phyloP scores from a whole-genome alignment of 1,140 invertebrate genomes.

The Popillia japonica region DNA sequence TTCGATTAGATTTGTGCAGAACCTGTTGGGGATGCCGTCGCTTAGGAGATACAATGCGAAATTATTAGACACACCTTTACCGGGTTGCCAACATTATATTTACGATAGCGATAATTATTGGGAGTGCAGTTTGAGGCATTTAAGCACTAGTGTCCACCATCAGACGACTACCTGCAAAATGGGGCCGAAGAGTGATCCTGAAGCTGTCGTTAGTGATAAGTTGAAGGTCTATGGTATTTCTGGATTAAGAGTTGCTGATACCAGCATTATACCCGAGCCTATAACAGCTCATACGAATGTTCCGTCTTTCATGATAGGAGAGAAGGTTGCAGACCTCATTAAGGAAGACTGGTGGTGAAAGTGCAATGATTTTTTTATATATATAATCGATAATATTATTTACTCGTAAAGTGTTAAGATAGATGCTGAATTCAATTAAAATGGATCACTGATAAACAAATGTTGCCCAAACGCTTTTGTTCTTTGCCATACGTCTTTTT shows the following conservation, averaged over 20 bases:
- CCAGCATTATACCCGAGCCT: conserved; percentile 78
- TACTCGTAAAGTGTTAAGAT: too few relatives aligned
- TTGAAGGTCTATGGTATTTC: conserved; percentile 63
- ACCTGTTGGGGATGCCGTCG: conserved; percentile 47
- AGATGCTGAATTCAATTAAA: too few relatives aligned
- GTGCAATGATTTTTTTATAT: too few relatives aligned
- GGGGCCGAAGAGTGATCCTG: conserved; percentile 64
- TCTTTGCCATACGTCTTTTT: too few relatives aligned
- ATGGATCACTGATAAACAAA: too few relatives aligned
- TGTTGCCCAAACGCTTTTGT: too few relatives aligned
- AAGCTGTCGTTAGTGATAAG: conserved; percentile 68
- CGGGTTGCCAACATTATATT: conserved; percentile 65
- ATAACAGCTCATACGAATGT: conserved; percentile 77
- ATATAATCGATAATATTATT: too few relatives aligned
- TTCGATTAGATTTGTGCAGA: conserved; percentile 53
- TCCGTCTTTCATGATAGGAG: conserved; percentile 83
- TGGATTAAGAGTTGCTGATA: conserved; percentile 76
- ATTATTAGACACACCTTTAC: conserved; percentile 56
- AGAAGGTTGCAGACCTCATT: conserved; percentile 85
- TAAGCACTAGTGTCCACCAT: conserved; percentile 66
- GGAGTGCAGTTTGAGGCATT: conserved; percentile 58
- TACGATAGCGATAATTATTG: conserved; percentile 56
- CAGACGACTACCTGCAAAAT: conserved; percentile 70
- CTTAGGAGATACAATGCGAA: conserved; percentile 46
- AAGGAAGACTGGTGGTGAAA: conserved; percentile 59